Percentiles rank a stretch among this genome's conserved stretches.
Evolutionary conservation across 2,113 vertebrate species (phyloP).

Genomic region (Campylomormyrus tamandua): DNA sequence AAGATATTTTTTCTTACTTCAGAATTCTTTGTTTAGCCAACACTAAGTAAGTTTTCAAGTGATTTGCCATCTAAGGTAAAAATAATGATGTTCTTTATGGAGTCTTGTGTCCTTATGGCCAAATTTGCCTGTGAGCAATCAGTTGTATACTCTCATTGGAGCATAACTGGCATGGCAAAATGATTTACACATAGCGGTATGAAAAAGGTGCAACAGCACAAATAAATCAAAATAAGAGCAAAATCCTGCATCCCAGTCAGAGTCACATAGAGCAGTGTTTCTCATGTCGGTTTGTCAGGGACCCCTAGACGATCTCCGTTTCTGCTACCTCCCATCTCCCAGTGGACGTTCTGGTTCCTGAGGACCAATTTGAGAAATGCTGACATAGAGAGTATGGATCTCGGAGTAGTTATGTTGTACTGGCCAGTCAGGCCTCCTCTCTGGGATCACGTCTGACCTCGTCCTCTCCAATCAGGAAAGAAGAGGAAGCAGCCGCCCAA

Average conservation of each 20-base stretch:
- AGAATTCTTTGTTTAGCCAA: not conserved
- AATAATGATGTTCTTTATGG: not conserved
- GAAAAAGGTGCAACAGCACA: not conserved
- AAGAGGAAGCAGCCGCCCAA: constrained; percentile 60
- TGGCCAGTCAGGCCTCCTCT: not conserved
- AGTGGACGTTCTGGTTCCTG: not conserved
- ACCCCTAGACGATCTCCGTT: not conserved
- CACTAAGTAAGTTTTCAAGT: not conserved
- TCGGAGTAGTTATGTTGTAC: not conserved
- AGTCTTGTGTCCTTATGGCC: not conserved
- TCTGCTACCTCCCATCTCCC: not conserved
- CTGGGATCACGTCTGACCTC: not conserved
- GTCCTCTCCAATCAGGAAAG: constrained; percentile 44
- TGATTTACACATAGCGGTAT: not conserved
- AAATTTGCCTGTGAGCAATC: not conserved
- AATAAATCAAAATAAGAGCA: not conserved
- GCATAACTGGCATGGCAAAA: not conserved
- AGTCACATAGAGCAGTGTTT: not conserved
- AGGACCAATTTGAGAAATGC: not conserved
- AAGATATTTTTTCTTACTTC: not conserved
- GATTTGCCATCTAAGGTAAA: not conserved
- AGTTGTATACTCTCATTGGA: not conserved
- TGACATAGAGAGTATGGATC: not conserved
- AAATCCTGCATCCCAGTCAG: not conserved
- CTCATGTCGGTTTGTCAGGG: not conserved